Conservation (phyloP, 2,888 invertebrate genomes). For the Allygus modestus region DNA sequence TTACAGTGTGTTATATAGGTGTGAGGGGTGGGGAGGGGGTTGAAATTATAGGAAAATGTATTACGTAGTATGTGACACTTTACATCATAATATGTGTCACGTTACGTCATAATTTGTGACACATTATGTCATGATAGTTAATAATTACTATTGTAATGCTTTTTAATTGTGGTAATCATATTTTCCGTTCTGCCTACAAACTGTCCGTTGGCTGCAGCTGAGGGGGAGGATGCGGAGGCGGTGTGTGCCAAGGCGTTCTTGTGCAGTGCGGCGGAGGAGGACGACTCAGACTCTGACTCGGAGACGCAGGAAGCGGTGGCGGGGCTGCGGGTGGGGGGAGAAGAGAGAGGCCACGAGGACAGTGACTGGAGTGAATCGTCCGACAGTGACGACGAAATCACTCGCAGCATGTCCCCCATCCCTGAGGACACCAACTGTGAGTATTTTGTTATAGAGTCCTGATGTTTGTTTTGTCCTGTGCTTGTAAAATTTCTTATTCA, state of each 20-base stretch:
- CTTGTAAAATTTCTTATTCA: no score
- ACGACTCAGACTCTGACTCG: conserved; percentile 69
- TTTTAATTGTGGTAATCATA: no score
- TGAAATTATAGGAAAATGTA: no score
- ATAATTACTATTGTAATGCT: no score
- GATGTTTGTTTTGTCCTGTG: no score
- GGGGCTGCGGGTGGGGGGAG: conserved; percentile 50
- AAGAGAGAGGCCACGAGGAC: conserved; percentile 61
- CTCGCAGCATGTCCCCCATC: conserved; percentile 80
- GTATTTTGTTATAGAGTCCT: conserved; percentile 69
- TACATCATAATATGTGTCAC: no score
- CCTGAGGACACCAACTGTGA: conserved; percentile 90
- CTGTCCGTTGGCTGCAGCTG: neutral
- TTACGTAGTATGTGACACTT: no score
- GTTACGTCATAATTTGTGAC: no score
- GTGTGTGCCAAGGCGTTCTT: conserved; percentile 65
- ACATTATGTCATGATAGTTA: no score
- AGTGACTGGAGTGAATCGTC: conserved; percentile 71
- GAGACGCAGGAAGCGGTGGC: conserved; percentile 72
- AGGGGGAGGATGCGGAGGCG: neutral
- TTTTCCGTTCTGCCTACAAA: no score
- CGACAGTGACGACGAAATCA: conserved; percentile 78
- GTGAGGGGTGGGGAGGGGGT: no score
- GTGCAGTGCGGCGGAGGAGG: conserved; percentile 64
- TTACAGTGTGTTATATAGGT: no score